Base-by-base conservation (phyloP, 2,888 invertebrate species). In the Hartigia nigra region DNA sequence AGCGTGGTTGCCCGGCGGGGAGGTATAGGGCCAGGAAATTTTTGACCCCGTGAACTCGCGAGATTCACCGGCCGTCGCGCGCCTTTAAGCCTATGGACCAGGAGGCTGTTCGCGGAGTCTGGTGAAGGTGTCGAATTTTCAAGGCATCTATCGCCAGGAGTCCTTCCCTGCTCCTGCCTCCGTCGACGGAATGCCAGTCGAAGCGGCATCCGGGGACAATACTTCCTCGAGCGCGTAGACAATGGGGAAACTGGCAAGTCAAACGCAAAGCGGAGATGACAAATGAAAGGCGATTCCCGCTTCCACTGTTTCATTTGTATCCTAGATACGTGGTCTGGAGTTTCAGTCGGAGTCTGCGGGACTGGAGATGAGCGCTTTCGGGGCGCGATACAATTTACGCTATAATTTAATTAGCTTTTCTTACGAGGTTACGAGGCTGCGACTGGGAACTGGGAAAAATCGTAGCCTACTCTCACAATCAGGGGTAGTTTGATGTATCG, bases 191-290 rank as follows among this genome's bases (percentile, higher is more conserved):
- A 39, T 4, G 31, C 11, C 4, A 31, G 70, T 14, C 70, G 31
- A 70, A 14, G 70, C 70, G 9, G 70, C 31, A 9, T 31, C 70
- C 39, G 12, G 31, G 70, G 70, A 70, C 70, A 31, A 70, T 31
- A 70, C 70, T 70, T 70, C 32, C 70, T 32, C 70, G 70, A 14
- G 70, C 70, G 70, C 39, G 70, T 32, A 32, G 83, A 87, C 88
- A 87, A 88, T 86, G 85, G 82, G 84, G 85, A 84, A 83, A 82
- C 83, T 84, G 86, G 85, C 84, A 83, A 87, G 88, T 88, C 88
- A 88, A 87, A 87, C 87, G 87, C 88, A 88, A 88, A 87, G 84
- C 85, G 81, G 82, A 84, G 84, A 88, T 88, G 88, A 88, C 88
- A 88, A 88, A 88, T 88, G 87, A 86, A 87, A 86, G 83, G 86